These are phyloP conservation scores for Zoanthus gigantus DNA, from an alignment of 92 coral and sea anemone species.

Conservation along the genomic window DNA sequence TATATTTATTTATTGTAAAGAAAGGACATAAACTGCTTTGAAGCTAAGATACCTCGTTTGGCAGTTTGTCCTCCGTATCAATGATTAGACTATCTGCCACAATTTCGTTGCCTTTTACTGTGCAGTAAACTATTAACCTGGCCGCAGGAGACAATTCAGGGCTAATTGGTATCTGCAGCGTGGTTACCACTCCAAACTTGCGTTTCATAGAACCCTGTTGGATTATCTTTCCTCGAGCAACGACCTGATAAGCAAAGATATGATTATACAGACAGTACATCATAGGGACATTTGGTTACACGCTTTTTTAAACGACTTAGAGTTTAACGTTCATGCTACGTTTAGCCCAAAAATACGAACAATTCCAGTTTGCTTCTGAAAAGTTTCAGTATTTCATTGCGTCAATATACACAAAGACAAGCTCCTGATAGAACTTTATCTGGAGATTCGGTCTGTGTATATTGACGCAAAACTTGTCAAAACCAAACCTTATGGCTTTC, in stretches of 20 bases:
- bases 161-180: slow-evolving; percentile 71
- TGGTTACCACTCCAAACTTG: slow-evolving; percentile 83
- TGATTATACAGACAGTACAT: background rate
- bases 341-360: too few species aligned
- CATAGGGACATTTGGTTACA: background rate
- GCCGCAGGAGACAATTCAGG: slow-evolving; percentile 89
- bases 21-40: background rate
- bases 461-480: too few species aligned
- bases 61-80: slow-evolving; percentile 76
- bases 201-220: slow-evolving; percentile 66
- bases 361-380: too few species aligned
- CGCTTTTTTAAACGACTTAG: too few species aligned
- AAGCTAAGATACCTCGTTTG: slow-evolving; percentile 69
- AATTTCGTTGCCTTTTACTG: slow-evolving; percentile 64
- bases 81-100: slow-evolving; percentile 87
- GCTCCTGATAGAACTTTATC: too few species aligned
- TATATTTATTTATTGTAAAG: too few species aligned
- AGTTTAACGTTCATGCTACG: too few species aligned
- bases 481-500: too few species aligned
- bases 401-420: too few species aligned
- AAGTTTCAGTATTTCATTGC: too few species aligned
- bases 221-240: slow-evolving; percentile 86
- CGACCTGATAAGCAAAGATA: slow-evolving; percentile 57
- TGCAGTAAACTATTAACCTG: slow-evolving; percentile 82
- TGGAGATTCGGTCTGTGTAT: too few species aligned